Percentiles rank a stretch among this genome's conserved stretches.
Evolutionary conservation across 2,113 vertebrate species (phyloP).

Genomic region (Hippoglossus stenolepis): DNA sequence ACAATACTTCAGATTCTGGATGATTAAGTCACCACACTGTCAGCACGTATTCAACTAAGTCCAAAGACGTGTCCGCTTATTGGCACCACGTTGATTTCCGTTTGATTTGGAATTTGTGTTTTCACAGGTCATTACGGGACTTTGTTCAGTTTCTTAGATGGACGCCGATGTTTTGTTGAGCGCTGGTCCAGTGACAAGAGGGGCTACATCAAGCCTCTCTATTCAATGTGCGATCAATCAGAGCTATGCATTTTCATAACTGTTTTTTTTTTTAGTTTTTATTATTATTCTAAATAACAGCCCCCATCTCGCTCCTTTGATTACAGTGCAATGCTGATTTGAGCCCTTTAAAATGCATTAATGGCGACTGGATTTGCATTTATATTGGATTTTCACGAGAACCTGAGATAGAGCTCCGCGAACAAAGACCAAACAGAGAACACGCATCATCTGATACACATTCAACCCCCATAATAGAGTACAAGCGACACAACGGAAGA

Average conservation of each 20-base stretch:
- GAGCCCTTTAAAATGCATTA: conserved; percentile 82
- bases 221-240: conserved; percentile 73
- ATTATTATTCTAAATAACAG: conserved; percentile 75
- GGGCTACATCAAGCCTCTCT: conserved; percentile 31
- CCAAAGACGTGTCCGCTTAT: background rate
- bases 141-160: conserved; percentile 29
- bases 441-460: conserved; percentile 76
- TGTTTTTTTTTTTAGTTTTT: conserved; percentile 55
- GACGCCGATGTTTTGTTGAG: conserved; percentile 45
- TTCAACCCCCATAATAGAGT: conserved; percentile 75
- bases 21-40: background rate
- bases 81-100: background rate
- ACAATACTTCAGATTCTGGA: background rate
- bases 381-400: conserved; percentile 84
- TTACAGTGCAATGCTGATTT: conserved; percentile 81
- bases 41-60: background rate
- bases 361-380: conserved; percentile 84
- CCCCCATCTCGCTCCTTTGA: conserved; percentile 74
- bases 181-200: conserved; percentile 27
- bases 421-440: conserved; percentile 80
- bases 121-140: conserved; percentile 15
- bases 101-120: conserved; percentile 21
- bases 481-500: conserved; percentile 67
- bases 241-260: conserved; percentile 78
- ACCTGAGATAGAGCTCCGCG: conserved; percentile 72